Conservation (phyloP, 2,797 vertebrate species). For the Acanthornis magna region DNA sequence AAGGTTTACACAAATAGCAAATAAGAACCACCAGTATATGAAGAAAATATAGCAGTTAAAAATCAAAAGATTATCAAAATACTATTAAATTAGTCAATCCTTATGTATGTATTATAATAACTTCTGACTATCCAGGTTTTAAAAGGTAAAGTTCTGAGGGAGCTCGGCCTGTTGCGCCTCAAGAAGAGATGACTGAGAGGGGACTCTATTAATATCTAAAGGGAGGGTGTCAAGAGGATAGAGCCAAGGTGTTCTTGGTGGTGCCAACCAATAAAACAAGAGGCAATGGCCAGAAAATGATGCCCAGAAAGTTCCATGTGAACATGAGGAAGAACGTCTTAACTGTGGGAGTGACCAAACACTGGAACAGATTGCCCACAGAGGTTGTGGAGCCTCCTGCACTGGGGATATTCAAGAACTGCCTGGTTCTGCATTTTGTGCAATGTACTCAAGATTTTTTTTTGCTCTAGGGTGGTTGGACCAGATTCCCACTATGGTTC, state of each 20-base stretch:
- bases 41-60: neutral
- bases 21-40: neutral
- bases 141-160: neutral
- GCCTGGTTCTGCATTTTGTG: neutral
- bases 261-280: neutral
- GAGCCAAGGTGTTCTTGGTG: neutral
- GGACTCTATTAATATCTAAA: neutral
- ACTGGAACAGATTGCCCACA: neutral
- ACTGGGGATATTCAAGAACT: neutral
- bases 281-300: neutral
- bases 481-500: neutral
- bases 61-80: neutral
- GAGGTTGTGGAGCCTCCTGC: neutral
- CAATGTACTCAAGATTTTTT: neutral
- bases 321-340: neutral
- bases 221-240: neutral
- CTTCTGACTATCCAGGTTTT: neutral
- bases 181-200: neutral
- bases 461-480: neutral
- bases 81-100: neutral
- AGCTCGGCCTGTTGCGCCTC: neutral
- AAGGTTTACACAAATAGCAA: neutral
- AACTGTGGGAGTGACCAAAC: accelerated
- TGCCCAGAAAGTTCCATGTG: neutral
- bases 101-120: neutral